These are phyloP conservation scores for Halcyon badia DNA, from an alignment of 2,797 vertebrate species.

Conservation along the genomic window DNA sequence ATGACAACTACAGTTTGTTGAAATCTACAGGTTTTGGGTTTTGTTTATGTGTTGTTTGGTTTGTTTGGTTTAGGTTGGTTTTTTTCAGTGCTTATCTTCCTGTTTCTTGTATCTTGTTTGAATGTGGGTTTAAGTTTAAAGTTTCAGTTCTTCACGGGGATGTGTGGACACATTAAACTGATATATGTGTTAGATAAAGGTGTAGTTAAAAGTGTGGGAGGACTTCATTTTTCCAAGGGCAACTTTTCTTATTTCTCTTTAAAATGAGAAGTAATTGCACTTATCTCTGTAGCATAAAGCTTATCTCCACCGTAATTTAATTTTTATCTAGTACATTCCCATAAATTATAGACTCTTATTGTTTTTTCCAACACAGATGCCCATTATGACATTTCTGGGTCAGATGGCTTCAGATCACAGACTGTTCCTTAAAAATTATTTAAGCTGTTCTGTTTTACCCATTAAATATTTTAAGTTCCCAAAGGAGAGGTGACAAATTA, in stretches of 20 bases:
- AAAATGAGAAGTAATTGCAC: conserved; percentile 78
- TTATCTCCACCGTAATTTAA: conserved; percentile 74
- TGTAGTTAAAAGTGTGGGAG: conserved; percentile 73
- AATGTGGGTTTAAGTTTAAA: conserved; percentile 51
- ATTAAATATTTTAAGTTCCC: conserved; percentile 67
- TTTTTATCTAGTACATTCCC: conserved; percentile 61
- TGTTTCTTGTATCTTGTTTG: conserved; percentile 24
- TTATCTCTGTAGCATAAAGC: conserved; percentile 75
- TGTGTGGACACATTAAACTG: conserved; percentile 73
- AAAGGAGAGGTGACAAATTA: conserved; percentile 59
- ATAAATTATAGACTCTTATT: conserved; percentile 69
- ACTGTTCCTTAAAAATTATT: conserved; percentile 54
- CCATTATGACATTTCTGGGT: conserved; percentile 47
- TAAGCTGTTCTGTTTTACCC: conserved; percentile 49
- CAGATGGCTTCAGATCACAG: conserved; percentile 50
- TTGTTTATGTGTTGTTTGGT: neutral
- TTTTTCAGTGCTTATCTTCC: conserved; percentile 17
- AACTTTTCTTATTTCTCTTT: conserved; percentile 72
- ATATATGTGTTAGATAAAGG: conserved; percentile 76
- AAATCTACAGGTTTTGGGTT: neutral
- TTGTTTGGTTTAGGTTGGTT: neutral
- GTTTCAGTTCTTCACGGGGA: conserved; percentile 29
- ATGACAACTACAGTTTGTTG: neutral
- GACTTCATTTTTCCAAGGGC: conserved; percentile 65
- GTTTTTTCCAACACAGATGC: conserved; percentile 71